Evolutionary conservation across 2,113 vertebrate species (phyloP).

Genomic region (Coptodon bakossiorum): DNA sequence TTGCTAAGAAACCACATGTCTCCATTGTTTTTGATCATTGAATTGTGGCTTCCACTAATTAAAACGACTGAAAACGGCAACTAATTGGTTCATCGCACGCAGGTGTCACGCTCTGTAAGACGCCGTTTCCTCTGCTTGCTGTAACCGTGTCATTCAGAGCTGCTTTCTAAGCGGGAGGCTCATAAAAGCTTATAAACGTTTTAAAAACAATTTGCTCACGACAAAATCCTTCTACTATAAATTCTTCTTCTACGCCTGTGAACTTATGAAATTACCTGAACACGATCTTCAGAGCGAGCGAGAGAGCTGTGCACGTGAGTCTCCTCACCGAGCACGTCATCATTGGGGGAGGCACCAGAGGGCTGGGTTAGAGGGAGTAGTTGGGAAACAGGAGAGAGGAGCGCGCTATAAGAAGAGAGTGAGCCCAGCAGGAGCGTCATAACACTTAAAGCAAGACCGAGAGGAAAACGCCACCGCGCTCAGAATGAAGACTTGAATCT

Average conservation of each 20-base stretch:
- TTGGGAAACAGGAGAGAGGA: conserved; percentile 36
- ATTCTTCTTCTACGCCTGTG: background rate
- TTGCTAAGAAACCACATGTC: background rate
- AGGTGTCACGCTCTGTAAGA: background rate
- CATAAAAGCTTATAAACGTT: background rate
- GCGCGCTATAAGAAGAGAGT: conserved; percentile 42
- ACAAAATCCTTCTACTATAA: background rate
- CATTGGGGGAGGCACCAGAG: conserved; percentile 57
- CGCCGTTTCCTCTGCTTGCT: background rate
- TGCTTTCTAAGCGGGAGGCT: background rate
- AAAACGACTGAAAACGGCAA: background rate
- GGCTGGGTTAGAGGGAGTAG: conserved; percentile 31
- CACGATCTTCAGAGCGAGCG: background rate
- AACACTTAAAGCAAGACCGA: conserved; percentile 11
- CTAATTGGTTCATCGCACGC: background rate
- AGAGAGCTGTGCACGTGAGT: background rate
- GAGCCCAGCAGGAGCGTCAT: conserved; percentile 23
- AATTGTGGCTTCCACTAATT: conserved; percentile 14
- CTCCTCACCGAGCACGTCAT: conserved; percentile 47
- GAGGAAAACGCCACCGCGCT: background rate
- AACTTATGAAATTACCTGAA: background rate
- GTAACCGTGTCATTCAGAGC: background rate
- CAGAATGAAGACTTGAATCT: conserved; percentile 14
- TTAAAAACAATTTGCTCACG: background rate
- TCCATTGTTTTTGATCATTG: background rate